A percentile compares a stretch with the other conserved stretches of the same genome.
phyloP scores from a whole-genome alignment of 2,888 invertebrate genomes.

The Nomada flava region DNA sequence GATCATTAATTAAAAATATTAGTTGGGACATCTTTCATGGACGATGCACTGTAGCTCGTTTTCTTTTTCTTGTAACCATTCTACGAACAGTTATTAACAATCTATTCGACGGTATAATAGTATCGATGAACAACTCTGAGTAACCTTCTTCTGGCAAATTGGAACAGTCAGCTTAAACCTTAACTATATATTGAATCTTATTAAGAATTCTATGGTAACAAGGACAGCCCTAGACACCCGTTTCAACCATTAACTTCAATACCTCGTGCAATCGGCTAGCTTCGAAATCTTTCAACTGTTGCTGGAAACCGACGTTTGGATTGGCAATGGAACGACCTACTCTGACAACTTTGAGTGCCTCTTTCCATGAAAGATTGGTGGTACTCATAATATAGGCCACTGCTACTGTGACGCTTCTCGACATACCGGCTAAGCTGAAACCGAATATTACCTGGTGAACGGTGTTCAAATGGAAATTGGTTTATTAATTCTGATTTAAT shows the following conservation, averaged over 20 bases:
- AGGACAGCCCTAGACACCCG: background rate
- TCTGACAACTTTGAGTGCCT: conserved; percentile 96
- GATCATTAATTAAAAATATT: background rate
- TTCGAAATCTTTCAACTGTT: conserved; percentile 96
- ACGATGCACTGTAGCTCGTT: too few species aligned
- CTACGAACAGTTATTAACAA: too few species aligned
- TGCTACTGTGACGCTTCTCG: conserved; percentile 97
- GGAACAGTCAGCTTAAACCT: too few species aligned
- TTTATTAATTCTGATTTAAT: conserved; percentile 11
- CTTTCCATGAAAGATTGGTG: conserved; percentile 95
- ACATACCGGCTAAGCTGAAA: conserved; percentile 96
- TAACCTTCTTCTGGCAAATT: too few species aligned
- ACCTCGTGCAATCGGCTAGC: conserved; percentile 91
- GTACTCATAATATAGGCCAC: conserved; percentile 99
- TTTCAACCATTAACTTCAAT: conserved; percentile 21
- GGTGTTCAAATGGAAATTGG: conserved; percentile 23
- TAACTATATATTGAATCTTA: too few species aligned
- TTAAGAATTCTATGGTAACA: background rate
- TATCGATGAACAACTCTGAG: too few species aligned
- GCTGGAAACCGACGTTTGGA: conserved; percentile 98
- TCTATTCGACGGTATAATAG: too few species aligned
- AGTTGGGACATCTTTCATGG: background rate
- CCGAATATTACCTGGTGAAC: conserved; percentile 36
- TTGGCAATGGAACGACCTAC: conserved; percentile 97
- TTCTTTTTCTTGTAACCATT: too few species aligned